Evolutionary conservation across 2,797 vertebrate genomes (phyloP).

Genomic region (Thaleichthys pacificus): DNA sequence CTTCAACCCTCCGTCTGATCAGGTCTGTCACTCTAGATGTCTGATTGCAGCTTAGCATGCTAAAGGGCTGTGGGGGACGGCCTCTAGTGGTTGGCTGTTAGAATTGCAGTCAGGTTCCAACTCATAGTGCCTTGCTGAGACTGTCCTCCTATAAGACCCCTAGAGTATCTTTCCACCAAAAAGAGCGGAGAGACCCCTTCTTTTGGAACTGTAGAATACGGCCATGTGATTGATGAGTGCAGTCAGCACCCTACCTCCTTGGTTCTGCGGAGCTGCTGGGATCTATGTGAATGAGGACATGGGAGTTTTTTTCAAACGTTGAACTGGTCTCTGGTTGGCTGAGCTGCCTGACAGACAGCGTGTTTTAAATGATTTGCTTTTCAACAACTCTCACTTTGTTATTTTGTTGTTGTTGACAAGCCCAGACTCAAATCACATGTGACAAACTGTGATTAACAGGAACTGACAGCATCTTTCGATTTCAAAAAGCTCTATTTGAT

Average conservation of each 20-base stretch:
- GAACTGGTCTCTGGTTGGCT: slow-evolving; percentile 61
- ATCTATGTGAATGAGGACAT: slow-evolving; percentile 49
- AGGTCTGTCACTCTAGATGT: slow-evolving; percentile 21
- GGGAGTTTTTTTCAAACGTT: slow-evolving; percentile 46
- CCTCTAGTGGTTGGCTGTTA: slow-evolving; percentile 57
- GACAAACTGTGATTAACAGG: slow-evolving; percentile 27
- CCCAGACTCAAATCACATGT: slow-evolving; percentile 54
- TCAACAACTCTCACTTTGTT: slow-evolving; percentile 20
- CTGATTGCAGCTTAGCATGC: too few species aligned
- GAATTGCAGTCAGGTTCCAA: slow-evolving; percentile 49
- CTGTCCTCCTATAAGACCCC: slow-evolving; percentile 37
- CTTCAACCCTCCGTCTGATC: slow-evolving; percentile 37
- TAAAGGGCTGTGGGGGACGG: slow-evolving; percentile 41
- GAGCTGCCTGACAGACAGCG: slow-evolving; percentile 49
- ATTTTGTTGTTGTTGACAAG: slow-evolving; percentile 25
- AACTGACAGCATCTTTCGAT: slow-evolving; percentile 27
- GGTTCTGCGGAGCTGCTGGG: slow-evolving; percentile 58
- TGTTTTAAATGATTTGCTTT: slow-evolving; percentile 26
- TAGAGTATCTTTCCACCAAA: slow-evolving; percentile 23
- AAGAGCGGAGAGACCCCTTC: slow-evolving; percentile 31
- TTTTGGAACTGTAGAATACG: too few species aligned
- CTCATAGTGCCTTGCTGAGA: slow-evolving; percentile 71
- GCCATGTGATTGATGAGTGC: slow-evolving; percentile 41
- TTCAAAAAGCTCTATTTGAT: slow-evolving; percentile 24
- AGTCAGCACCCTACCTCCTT: slow-evolving; percentile 56